Base-by-base conservation (phyloP, 2,113 vertebrate genomes). In the Microtus ochrogaster region DNA sequence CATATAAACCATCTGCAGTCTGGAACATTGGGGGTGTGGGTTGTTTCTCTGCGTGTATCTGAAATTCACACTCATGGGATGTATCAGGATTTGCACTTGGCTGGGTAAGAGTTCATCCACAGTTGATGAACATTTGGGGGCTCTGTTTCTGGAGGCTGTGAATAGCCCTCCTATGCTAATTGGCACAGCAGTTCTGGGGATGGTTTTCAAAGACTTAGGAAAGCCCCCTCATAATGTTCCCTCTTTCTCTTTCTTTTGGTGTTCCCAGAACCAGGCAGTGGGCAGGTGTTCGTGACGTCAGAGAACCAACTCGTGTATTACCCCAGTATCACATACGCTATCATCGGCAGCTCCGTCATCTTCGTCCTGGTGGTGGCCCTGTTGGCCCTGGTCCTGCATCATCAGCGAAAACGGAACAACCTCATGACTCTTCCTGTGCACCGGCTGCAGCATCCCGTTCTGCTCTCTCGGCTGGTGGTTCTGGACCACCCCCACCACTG, bases 241-340 rank as follows among this genome's bases (percentile, higher is more conserved):
- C 49, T 66, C 63, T 49, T 91, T 44, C 76, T 96, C 33, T 98
- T 30, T 92, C 85, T 81, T 61, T 72, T 19, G 88, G n/a, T 9
- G 17, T 52, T 94, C 97, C 5, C 98, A 99, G 99, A 99, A 90
- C 95, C 98, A 2, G 99, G 99, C 95, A 99, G 99, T 0, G 99
- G 99, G 41, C 99, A 99, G 94, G 99, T 99, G 96, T 99, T 99
- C 1, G 99, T 99, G 97, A 99, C 99, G 0, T 98, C 99, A 0
- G 99, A 99, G 97, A 99, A 99, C 66, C 99, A 99, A 86, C 98
- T 99, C 10, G 99, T 99, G 2, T 99, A 99, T 98, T 99, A 99
- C 95, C 99, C 99, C 30, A 99, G 99, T 72, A 99, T 99, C 93
- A 99, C 99, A 13, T 99, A 99, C 0, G 99, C 99, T 2, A 99